Evolutionary conservation across 2,797 vertebrate genomes (phyloP), one percentile per base, ranked within the genome.

Genomic region (Odontamblyopus lacepedii): DNA sequence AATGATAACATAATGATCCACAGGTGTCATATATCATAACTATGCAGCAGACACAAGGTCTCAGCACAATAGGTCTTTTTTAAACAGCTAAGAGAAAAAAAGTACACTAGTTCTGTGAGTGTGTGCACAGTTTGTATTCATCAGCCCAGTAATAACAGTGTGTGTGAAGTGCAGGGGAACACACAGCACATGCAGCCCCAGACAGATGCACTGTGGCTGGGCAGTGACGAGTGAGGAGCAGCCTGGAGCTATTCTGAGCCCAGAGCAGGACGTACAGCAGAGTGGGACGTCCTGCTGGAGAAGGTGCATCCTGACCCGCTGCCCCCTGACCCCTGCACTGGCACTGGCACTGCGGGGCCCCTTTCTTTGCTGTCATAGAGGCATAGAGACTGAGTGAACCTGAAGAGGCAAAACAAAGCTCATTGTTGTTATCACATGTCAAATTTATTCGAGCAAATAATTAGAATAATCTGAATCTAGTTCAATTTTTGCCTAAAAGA

Each of bases 291-390:
- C 60, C 60, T 32, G 60, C 18, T 11, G 18, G 30, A 35, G 32
- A 62, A 35, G 60, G 60, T 62, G 60, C 18, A 62, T 62, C 60
- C 60, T 62, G 30, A 32, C 60, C 60, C 30, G 0, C 30, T 30
- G 30, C 2, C 32, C 32, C 6, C 32, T 11, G n/a, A 63, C 35
- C 32, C 62, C 35, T 69, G 77, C 76, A 81, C 19, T 9, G n/a
- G 77, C 76, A 81, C 19, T 9, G n/a, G 19, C 53, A 9, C 7
- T 9, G 2, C 2, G 3, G 53, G 75, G 72, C 62, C 15, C 26
- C 29, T 71, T 64, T 75, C 79, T 83, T 57, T 0, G 12, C 55
- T 91, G 88, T 89, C 89, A 90, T 91, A 35, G 32, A 35, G 32
- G 32, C 32, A 35, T 35, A 35, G 32, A 7, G 32, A 35, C 32